These are phyloP conservation scores for Caenorhabditis uteleia DNA, from an alignment of 2,888 invertebrate genomes.

Conservation along the genomic window DNA sequence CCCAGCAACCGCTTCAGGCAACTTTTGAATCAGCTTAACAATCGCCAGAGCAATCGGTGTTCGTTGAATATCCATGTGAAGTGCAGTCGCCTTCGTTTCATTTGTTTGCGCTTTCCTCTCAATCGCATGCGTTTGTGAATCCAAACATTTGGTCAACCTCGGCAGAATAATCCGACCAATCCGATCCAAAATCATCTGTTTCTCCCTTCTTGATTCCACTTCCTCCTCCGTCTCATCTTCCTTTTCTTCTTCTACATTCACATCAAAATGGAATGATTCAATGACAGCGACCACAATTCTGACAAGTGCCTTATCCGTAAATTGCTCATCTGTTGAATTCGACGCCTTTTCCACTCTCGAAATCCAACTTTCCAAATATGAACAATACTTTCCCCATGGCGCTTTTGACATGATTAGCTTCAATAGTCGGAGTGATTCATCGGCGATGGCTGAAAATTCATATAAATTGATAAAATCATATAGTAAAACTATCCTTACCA, in stretches of 20 bases:
- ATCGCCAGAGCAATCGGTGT: constrained; percentile 91
- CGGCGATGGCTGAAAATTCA: constrained; percentile 29
- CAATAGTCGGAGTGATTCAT: constrained; percentile 40
- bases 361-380: constrained; percentile 82
- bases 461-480: neutral
- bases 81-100: constrained; percentile 51
- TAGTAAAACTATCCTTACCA: constrained; percentile 74
- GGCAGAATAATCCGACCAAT: constrained; percentile 36
- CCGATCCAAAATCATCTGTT: constrained; percentile 30
- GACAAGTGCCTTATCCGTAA: constrained; percentile 79
- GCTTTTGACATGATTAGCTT: constrained; percentile 41
- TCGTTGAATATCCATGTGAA: constrained; percentile 82
- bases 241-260: constrained; percentile 22
- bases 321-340: constrained; percentile 65
- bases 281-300: constrained; percentile 76
- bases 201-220: constrained; percentile 16
- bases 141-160: constrained; percentile 31
- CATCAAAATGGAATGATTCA: constrained; percentile 89
- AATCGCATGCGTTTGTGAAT: constrained; percentile 31
- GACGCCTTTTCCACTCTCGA: constrained; percentile 76
- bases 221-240: constrained; percentile 17
- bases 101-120: constrained; percentile 36
- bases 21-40: constrained; percentile 85
- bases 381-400: constrained; percentile 74
- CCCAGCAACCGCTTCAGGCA: constrained; percentile 76